These are phyloP conservation scores for Bombus confusus DNA, from an alignment of 1,140 invertebrate species.

Conservation along the genomic window DNA sequence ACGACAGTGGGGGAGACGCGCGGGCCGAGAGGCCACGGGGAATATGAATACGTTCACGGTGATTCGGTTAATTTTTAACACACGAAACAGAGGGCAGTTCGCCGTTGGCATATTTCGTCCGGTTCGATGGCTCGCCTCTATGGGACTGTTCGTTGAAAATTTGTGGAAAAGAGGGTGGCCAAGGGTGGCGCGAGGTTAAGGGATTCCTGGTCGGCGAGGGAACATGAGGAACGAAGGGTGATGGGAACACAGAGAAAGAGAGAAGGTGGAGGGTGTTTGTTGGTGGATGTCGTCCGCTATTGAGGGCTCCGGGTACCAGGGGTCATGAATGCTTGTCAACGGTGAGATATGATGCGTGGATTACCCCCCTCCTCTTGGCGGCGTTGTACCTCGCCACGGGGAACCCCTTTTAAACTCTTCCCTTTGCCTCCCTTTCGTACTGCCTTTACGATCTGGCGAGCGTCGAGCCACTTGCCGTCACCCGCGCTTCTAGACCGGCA, in stretches of 20 bases:
- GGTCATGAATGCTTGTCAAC: conserved; percentile 77
- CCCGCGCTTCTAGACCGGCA: conserved; percentile 15
- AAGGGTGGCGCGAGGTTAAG: conserved; percentile 40
- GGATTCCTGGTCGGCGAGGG: conserved; percentile 22
- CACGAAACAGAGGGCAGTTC: conserved; percentile 38
- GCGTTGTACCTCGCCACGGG: conserved; percentile 55
- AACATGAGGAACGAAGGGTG: conserved; percentile 14
- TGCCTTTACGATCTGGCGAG: conserved; percentile 43
- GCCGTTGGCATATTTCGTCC: conserved; percentile 61
- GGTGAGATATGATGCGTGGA: conserved; percentile 76
- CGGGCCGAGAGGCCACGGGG: conserved; percentile 27
- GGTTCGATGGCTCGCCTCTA: conserved; percentile 64
- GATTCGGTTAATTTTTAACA: conserved; percentile 70
- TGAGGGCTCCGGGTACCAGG: conserved; percentile 68
- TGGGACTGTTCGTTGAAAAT: conserved; percentile 55
- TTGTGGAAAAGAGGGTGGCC: conserved; percentile 42
- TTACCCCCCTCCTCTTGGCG: conserved; percentile 59
- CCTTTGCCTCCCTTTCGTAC: not conserved
- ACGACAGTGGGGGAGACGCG: not conserved
- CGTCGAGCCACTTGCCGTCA: conserved; percentile 47
- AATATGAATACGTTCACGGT: conserved; percentile 69
- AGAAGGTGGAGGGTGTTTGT: conserved; percentile 63
- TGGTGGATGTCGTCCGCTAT: conserved; percentile 72
- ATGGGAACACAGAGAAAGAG: not conserved
- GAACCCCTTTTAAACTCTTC: conserved; percentile 62